Evolutionary conservation across 2,113 vertebrate species (phyloP).

Genomic region (Isichthys henryi): DNA sequence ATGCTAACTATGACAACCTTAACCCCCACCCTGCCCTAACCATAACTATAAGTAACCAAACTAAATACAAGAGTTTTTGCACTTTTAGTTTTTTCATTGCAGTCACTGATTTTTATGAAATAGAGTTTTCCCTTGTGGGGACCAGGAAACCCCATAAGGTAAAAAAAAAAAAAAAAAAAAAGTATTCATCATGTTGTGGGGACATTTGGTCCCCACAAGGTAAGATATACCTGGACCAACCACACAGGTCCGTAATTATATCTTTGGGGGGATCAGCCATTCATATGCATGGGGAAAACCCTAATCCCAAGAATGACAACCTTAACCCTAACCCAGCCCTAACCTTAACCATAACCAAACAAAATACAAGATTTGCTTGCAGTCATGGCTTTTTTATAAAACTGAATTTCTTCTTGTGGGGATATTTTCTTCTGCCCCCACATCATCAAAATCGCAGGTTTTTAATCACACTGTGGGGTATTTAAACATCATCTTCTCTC

Average conservation of each 20-base stretch:
- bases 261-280: neutral
- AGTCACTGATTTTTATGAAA: no score
- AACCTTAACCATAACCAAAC: neutral
- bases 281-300: neutral
- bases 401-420: neutral
- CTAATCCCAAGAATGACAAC: neutral
- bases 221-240: no score
- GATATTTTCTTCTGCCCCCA: neutral
- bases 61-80: no score
- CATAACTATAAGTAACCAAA: no score
- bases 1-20: no score
- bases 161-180: no score
- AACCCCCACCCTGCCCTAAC: no score
- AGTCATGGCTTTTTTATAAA: neutral
- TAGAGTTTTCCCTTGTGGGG: no score
- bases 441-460: neutral
- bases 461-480: neutral
- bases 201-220: no score
- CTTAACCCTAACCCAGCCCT: neutral
- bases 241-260: neutral
- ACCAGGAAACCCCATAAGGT: no score
- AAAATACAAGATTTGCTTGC: neutral
- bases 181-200: no score
- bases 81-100: no score
- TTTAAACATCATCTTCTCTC: neutral